Evolutionary conservation across 2,113 vertebrate genomes (phyloP).

Genomic region (Catharus bicknelli): DNA sequence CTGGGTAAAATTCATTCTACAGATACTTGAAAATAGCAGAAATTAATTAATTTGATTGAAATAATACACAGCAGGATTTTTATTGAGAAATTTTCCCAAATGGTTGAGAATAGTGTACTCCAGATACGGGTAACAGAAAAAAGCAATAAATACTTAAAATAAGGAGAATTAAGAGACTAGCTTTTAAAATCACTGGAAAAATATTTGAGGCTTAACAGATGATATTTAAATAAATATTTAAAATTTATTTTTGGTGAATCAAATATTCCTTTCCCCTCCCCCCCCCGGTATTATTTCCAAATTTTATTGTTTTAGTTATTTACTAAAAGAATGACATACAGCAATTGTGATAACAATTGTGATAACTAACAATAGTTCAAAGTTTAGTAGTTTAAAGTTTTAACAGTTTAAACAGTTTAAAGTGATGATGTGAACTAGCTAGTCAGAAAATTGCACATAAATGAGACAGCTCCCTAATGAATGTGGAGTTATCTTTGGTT

Average conservation of each 20-base stretch:
- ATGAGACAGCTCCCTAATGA: background rate
- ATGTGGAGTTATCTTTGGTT: background rate
- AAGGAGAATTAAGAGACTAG: background rate
- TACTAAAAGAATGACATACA: background rate
- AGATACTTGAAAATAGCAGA: background rate
- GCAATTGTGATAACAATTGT: background rate
- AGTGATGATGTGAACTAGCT: background rate
- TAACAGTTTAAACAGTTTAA: background rate
- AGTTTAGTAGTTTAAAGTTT: background rate
- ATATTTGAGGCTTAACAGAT: background rate
- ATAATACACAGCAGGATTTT: background rate
- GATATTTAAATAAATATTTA: background rate
- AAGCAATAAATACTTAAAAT: background rate
- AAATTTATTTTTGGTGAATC: background rate
- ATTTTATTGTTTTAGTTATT: background rate
- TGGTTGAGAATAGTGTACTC: accelerated
- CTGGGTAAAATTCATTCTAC: background rate
- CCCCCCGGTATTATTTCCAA: background rate
- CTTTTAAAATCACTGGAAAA: background rate
- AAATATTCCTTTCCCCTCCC: background rate
- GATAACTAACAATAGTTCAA: background rate
- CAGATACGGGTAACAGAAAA: background rate
- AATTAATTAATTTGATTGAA: background rate
- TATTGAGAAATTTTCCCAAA: background rate
- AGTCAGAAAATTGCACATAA: background rate